These are phyloP conservation scores for Zaprionus camerounensis DNA, from an alignment of 1,140 invertebrate species.

Conservation along the genomic window DNA sequence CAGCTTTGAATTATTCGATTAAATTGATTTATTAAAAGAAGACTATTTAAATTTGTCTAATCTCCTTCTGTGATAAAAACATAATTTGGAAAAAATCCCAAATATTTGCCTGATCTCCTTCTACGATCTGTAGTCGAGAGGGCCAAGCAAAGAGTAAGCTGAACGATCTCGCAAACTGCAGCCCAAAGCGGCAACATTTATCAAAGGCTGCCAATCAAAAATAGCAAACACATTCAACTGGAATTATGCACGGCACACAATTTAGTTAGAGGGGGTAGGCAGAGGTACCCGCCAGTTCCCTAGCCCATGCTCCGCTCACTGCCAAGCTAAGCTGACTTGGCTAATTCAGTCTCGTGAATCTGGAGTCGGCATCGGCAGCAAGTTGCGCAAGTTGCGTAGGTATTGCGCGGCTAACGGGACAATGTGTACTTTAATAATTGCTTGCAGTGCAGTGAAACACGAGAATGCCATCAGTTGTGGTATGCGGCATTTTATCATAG, in stretches of 20 bases:
- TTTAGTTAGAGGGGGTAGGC: slow-evolving; percentile 36
- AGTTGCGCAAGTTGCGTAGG: background rate
- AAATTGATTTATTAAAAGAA: no score
- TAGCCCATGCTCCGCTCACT: no score
- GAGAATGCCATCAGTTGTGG: slow-evolving; percentile 66
- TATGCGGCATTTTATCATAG: slow-evolving; percentile 60
- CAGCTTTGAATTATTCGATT: no score
- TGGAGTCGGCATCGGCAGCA: background rate
- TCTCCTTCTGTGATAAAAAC: no score
- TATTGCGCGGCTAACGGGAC: slow-evolving; percentile 45
- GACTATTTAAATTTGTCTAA: no score
- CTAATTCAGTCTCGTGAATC: slow-evolving; percentile 66
- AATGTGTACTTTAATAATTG: slow-evolving; percentile 32
- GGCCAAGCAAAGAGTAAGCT: background rate
- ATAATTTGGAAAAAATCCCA: no score
- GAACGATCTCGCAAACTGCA: slow-evolving; percentile 18
- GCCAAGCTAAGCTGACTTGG: slow-evolving; percentile 15
- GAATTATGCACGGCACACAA: slow-evolving; percentile 68
- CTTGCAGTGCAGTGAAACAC: slow-evolving; percentile 40
- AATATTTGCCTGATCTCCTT: background rate
- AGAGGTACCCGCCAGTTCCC: background rate
- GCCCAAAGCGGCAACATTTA: slow-evolving; percentile 56
- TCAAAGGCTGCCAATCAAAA: slow-evolving; percentile 74
- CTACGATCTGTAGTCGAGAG: background rate
- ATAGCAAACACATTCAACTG: slow-evolving; percentile 63